Base-by-base conservation (phyloP, 1,140 invertebrate genomes). In the Neocloeon triangulifer region DNA sequence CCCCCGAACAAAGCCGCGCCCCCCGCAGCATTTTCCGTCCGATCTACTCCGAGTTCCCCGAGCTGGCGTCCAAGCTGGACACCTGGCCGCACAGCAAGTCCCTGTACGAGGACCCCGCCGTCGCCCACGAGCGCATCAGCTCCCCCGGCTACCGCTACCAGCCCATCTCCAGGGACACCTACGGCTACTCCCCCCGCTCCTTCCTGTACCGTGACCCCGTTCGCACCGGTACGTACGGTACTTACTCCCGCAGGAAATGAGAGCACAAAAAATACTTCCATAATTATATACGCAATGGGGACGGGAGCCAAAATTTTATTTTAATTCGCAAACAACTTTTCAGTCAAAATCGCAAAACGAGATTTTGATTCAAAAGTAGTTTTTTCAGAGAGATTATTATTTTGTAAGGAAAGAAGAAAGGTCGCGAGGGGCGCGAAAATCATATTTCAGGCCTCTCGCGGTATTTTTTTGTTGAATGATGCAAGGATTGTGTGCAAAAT, bases 61-160 rank as follows among this genome's bases (percentile, higher is more conserved):
- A 72, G 44, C 54, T 73, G 41, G 46, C 50, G 49, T 47, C 48
- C 33, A 62, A 35, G 20, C 26, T 35, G 16, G 34, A 62, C 47
- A 59, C 62, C 41, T 74, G 69, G 66, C 69, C 73, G 12, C 70
- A 63, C 58, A 62, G 58, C 58, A 80, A 79, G 58, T 80, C 76
- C 41, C 80, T 81, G 62, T 81, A 67, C 51, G 78, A 81, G 52
- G 74, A 80, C 46, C 77, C 78, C 37, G 53, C 67, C 36, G 67
- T 62, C 45, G 73, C 77, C 38, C 64, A 65, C 40, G 76, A 81
- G 53, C 72, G 78, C 54, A 79, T 82, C 60, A 64, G 69, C 46
- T 68, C 73, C 28, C 74, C 75, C 48, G 77, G 77, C 51, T 84
- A 85, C 66, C 73, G 77, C 58, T 85, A 85, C 58, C 59, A 79